Percentiles rank a stretch among this genome's conserved stretches.
These are phyloP conservation scores for Sialis fuliginosa DNA, from an alignment of 2,888 invertebrate genomes.

Conservation along the genomic window DNA sequence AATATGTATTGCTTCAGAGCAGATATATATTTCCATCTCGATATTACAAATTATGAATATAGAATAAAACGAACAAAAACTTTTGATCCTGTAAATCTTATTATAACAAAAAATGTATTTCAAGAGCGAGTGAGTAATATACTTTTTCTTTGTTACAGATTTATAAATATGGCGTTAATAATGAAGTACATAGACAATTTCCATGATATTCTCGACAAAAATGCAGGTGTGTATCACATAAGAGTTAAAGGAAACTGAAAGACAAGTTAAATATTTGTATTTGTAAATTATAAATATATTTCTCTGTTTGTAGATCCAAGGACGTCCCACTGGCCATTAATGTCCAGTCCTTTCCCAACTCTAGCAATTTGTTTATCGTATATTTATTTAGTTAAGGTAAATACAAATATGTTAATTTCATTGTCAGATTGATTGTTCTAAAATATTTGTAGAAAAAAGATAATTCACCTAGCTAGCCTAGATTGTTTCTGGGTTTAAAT, in stretches of 20 bases:
- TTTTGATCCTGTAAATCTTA: too few relatives aligned
- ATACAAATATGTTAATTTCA: conserved; percentile 6
- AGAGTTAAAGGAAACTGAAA: background rate
- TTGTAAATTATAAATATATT: background rate
- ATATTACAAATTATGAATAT: too few relatives aligned
- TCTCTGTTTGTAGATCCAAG: conserved; percentile 52
- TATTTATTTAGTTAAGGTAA: conserved; percentile 75
- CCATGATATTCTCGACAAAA: conserved; percentile 63
- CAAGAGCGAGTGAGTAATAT: background rate
- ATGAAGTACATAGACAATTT: conserved; percentile 62
- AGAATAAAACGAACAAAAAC: too few relatives aligned
- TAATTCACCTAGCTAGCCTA: too few relatives aligned
- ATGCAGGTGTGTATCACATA: conserved; percentile 49
- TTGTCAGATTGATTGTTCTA: background rate
- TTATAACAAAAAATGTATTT: background rate
- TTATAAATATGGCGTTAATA: conserved; percentile 58
- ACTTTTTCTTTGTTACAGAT: conserved; percentile 28
- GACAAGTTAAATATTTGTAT: background rate
- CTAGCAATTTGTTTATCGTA: conserved; percentile 76
- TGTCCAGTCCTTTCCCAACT: conserved; percentile 88
- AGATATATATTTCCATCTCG: too few relatives aligned
- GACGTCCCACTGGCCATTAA: conserved; percentile 82
- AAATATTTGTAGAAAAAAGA: background rate
- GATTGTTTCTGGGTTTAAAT: too few relatives aligned
- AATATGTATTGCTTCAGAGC: too few relatives aligned